Conservation (phyloP, 1,140 invertebrate species). For the Stegodyphus mimosarum region DNA sequence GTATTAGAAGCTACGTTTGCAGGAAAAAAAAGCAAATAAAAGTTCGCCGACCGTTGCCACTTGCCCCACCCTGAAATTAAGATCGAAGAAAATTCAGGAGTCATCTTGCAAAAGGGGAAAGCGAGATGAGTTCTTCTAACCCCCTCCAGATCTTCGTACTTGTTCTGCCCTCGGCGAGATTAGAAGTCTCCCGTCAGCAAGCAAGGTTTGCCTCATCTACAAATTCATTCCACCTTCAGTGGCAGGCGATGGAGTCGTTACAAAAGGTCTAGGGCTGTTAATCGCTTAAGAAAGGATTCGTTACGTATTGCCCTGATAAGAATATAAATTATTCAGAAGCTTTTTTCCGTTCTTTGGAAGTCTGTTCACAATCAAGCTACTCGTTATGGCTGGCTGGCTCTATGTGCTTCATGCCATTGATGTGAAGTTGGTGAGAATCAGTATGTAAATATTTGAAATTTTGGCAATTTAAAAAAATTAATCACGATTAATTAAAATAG, state of each 20-base stretch:
- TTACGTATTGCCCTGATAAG: no score
- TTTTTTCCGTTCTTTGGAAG: no score
- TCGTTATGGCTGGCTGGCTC: no score
- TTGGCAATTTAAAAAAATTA: no score
- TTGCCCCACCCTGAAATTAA: neutral
- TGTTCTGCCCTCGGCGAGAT: constrained; percentile 32
- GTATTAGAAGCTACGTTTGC: neutral
- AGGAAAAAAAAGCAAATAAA: constrained; percentile 1
- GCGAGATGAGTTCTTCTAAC: constrained; percentile 4
- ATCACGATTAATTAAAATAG: no score
- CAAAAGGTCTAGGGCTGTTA: no score
- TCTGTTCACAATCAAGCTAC: no score
- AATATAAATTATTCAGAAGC: no score
- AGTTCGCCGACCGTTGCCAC: constrained; percentile 9
- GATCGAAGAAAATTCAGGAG: constrained; percentile 1
- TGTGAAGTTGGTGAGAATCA: no score
- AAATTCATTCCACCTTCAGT: constrained; percentile 29
- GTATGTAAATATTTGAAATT: no score
- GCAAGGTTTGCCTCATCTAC: neutral
- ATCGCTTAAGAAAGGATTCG: no score
- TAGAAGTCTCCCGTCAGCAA: neutral
- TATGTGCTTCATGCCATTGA: no score
- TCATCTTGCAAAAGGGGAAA: constrained; percentile 1
- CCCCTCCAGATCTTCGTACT: constrained; percentile 23
- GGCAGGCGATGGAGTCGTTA: neutral